phyloP scores from a whole-genome alignment of 1,140 invertebrate genomes.

The Cardiocondyla obscurior region DNA sequence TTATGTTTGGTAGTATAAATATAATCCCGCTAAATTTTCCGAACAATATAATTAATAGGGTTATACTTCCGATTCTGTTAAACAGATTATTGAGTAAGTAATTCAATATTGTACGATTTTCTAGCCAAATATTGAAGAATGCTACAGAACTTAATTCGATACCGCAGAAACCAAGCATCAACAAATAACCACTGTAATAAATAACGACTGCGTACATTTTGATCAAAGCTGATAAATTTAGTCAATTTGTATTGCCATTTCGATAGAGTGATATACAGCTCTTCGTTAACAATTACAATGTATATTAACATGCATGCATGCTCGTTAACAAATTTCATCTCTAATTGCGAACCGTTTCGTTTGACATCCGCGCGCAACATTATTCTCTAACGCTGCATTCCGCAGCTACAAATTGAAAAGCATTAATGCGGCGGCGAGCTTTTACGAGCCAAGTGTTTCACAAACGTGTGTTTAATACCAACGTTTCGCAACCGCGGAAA shows the following conservation, averaged over 20 bases:
- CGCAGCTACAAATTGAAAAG: constrained; percentile 46
- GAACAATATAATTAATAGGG: not conserved
- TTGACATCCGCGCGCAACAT: constrained; percentile 26
- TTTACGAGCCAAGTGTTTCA: constrained; percentile 11
- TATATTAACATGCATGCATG: constrained; percentile 22
- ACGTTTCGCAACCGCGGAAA: constrained; percentile 29
- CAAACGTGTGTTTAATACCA: not conserved
- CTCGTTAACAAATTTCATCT: constrained; percentile 50
- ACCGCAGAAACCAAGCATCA: not conserved
- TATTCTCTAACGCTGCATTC: constrained; percentile 20
- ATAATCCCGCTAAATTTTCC: not conserved
- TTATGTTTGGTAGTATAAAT: not conserved
- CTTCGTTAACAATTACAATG: constrained; percentile 51
- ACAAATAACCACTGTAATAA: constrained; percentile 2
- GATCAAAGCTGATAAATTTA: constrained; percentile 23
- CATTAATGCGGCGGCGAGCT: constrained; percentile 39
- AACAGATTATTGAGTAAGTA: not conserved
- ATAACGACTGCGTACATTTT: constrained; percentile 2
- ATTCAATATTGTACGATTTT: not conserved
- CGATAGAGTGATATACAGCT: not conserved
- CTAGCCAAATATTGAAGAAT: not conserved
- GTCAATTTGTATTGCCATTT: constrained; percentile 3
- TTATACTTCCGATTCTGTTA: not conserved
- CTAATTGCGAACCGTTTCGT: constrained; percentile 24
- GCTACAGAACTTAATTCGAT: not conserved